Conservation (phyloP, 2,888 invertebrate genomes). For the Agrochola lychnidis region DNA sequence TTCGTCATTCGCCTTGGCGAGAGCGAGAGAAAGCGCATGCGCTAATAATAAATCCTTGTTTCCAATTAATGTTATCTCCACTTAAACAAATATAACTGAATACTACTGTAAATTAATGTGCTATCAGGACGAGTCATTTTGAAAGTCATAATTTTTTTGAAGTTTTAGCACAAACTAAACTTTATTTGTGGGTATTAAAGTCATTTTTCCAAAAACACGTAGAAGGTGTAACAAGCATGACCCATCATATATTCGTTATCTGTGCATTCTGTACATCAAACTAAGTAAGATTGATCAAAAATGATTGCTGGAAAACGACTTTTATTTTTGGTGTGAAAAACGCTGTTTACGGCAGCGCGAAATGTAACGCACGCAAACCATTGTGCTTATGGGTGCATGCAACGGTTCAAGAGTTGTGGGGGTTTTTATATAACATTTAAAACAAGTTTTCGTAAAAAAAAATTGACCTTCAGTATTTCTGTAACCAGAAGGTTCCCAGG, state of each 20-base stretch:
- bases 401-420: neutral
- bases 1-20: neutral
- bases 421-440: no score
- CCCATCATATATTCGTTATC: neutral
- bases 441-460: neutral
- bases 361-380: neutral
- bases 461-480: neutral
- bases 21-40: neutral
- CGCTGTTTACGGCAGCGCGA: neutral
- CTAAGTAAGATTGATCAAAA: no score
- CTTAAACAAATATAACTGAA: conserved; percentile 1
- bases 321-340: neutral
- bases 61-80: neutral
- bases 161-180: neutral
- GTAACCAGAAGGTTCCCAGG: neutral
- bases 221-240: no score
- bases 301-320: neutral
- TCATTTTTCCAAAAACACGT: neutral
- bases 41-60: neutral
- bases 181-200: neutral
- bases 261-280: neutral
- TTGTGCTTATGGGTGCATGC: no score
- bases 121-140: neutral
- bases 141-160: neutral
- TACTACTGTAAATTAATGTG: neutral